Evolutionary conservation across 2,113 vertebrate genomes (phyloP), one percentile per base, ranked within the genome.

Genomic region (Triplophysa dalaica): DNA sequence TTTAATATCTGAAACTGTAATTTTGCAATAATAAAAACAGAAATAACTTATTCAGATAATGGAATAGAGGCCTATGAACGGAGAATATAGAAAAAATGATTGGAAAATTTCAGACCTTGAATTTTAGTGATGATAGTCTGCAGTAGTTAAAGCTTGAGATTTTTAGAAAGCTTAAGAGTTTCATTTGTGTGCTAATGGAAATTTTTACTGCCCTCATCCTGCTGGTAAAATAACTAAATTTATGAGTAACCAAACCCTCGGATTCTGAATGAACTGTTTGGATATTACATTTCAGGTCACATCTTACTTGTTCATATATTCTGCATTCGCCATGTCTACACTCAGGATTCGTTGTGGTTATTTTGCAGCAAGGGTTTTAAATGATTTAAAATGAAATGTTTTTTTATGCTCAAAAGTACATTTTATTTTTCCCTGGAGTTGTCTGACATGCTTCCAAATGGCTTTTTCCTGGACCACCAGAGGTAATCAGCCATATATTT

Each of bases 341-440:
- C 67, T 67, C 26, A 81, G 43, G 43, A 41, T 69, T 22, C 43
- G 68, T 78, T 74, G 77, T 78, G 77, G 70, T 81, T 72, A 66
- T 60, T 74, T 62, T 61, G 22, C 63, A 64, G 60, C 62, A 43
- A 77, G 70, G 38, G 62, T 82, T 70, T 82, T 85, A 70, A 87
- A 89, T 86, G 81, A 85, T 78, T 80, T 41, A 85, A 74, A 78
- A 43, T 86, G 29, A 81, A 79, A 73, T 26, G 19, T 52, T 52
- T 38, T 52, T 38, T 67, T 79, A 60, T 81, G 83, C 84, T 82
- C 62, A 76, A 62, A 77, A 70, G 78, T 76, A 63, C 67, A 29
- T 81, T 50, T 52, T 68, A 78, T 70, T 86, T 77, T 81, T 79
- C 70, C 78, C 65, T 61, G 38, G 14, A 65, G 72, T 70, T 50